Evolutionary conservation across 2,888 invertebrate genomes (phyloP), one percentile per base, ranked within the genome.

Genomic region (Ennomos fuscantarius): DNA sequence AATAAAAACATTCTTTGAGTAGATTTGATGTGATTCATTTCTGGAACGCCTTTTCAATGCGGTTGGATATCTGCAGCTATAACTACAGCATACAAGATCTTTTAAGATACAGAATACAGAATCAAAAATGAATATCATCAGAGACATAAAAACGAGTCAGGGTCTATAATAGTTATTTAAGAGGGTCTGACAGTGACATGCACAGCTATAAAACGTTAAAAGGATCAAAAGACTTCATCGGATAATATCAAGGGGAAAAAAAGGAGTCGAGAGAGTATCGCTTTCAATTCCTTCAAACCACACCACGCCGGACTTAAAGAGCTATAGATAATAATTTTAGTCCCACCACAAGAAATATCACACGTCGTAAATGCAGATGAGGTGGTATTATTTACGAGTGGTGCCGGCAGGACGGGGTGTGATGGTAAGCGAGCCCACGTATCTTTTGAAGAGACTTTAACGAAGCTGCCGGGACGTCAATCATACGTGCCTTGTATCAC

Each of bases 401-500:
- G 41, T 35, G 46, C 12, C 41, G 47, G 50, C 15, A 57, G 65
- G 61, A 60, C 66, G 67, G 68, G 63, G 67, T 63, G 50, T 49
- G 58, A 45, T 52, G 62, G 51, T 64, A 64, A 58, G 68, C 76
- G 74, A 39, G 60, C 75, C 73, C 72, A 73, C 72, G 76, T 77
- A 64, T 57, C 74, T 76, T 76, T 74, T 80, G 81, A 84, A 84
- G 79, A 58, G 74, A 68, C 74, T 76, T 24, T 84, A 83, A 87
- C 81, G 82, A 85, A 86, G 78, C 79, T 76, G 77, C 70, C 73
- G 74, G 66, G 68, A 74, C 82, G 86, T 86, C 88, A 87, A 85
- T 88, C 89, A 86, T 76, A 65, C 58, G 44, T 44, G 64, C 62
- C 66, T 9, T 60, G 64, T 57, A 48, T 49, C 77, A 70, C 66